Evolutionary conservation across 2,113 vertebrate genomes (phyloP), one percentile per base, ranked within the genome.

Genomic region (Halcyon malimbica): DNA sequence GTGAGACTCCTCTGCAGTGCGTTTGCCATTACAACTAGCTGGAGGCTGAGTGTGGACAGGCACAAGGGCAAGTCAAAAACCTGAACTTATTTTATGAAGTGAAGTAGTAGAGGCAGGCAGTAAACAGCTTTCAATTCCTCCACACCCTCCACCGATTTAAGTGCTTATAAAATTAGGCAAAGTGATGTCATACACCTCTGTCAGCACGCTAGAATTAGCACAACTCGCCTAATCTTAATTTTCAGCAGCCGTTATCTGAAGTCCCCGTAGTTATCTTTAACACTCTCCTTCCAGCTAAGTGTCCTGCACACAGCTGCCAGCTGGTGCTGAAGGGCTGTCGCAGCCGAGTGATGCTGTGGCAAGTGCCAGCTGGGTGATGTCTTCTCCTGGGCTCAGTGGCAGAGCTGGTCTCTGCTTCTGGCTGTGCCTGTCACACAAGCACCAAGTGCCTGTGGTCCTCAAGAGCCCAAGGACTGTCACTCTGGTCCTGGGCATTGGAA

Each of bases 121-220:
- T 11, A 73, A 64, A 29, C 17, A 65, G 50, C 31, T 89, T 80
- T 44, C 25, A 18, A 5, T 59, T 65, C 68, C 60, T 54, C 26
- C 4, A 0, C 23, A 33, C 16, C 5, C 37, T 8, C 13, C 0
- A 3, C 8, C 1, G 3, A 60, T 48, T 69, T 15, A 39, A 41
- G 16, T 23, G 57, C 50, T 83, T 53, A 18, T 46, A 59, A 44
- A 77, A 65, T 44, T 25, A 70, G 50, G 53, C 3, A 20, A 65
- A 63, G 63, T 56, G 53, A 35, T 37, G 56, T 42, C 39, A 54
- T 37, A 44, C 23, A 3, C 20, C 42, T 67, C 65, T 60, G 28
- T 39, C 56, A 84, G 21, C 42, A 12, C 2, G 5, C 48, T 50
- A 31, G 51, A 33, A 3, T 13, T 35, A 46, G 31, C 37, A 90